Conservation (phyloP, 2,113 vertebrate genomes). For the Sorex araneus region DNA sequence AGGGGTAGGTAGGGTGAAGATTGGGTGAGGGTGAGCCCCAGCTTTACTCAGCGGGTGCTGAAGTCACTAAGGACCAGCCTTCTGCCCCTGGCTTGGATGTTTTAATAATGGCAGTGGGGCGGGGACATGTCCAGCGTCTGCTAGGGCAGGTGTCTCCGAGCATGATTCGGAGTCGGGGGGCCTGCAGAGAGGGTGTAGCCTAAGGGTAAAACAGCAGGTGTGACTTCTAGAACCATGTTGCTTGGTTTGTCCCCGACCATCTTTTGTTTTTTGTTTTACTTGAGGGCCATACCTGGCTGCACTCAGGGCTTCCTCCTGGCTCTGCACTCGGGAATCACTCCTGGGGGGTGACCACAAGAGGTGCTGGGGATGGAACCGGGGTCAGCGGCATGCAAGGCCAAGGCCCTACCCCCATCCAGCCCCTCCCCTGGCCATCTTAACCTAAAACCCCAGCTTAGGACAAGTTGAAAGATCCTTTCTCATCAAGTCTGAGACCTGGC, state of each 20-base stretch:
- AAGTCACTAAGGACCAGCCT: background rate
- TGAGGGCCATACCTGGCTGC: too few species aligned
- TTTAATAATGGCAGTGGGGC: background rate
- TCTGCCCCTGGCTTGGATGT: conserved; percentile 22
- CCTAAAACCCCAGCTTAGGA: conserved; percentile 16
- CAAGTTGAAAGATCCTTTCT: conserved; percentile 17
- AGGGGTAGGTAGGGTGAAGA: conserved; percentile 86
- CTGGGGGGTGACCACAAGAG: background rate
- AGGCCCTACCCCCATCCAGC: background rate
- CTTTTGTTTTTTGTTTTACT: background rate
- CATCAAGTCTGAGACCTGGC: too few species aligned
- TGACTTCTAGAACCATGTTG: background rate
- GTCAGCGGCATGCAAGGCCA: background rate
- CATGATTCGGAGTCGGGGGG: background rate
- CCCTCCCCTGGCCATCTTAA: background rate
- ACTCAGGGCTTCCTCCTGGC: too few species aligned
- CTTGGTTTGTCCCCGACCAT: background rate
- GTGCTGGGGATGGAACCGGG: background rate
- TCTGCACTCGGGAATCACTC: too few species aligned
- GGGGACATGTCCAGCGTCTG: conserved; percentile 17
- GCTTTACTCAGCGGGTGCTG: background rate
- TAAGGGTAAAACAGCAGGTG: conserved; percentile 13
- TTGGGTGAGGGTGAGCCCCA: background rate
- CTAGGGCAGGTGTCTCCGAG: background rate
- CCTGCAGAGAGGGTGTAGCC: background rate